Conservation (phyloP, 53 echinoderm and acorn worm genomes). For the Holothuria leucospilota region DNA sequence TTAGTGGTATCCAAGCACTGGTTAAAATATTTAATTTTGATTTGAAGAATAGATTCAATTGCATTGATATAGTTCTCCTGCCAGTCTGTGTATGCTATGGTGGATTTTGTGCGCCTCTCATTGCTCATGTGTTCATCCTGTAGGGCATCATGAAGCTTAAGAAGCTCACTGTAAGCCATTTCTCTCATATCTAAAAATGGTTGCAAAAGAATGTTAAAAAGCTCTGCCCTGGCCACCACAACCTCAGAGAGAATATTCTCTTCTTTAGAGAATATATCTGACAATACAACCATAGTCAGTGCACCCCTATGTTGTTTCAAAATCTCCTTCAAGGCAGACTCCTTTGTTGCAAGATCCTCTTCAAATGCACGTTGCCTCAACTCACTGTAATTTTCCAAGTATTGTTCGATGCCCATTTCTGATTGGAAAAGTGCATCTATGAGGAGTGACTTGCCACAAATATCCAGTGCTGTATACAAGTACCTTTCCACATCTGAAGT, state of each 20-base stretch:
- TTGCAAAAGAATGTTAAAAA: slow-evolving; percentile 86
- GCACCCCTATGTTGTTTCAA: slow-evolving; percentile 47
- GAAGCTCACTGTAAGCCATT: slow-evolving; percentile 74
- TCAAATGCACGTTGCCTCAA: slow-evolving; percentile 77
- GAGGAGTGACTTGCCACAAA: slow-evolving; percentile 81
- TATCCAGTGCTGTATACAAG: slow-evolving; percentile 63
- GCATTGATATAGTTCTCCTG: slow-evolving; percentile 81
- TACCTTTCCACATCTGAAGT: slow-evolving; percentile 63
- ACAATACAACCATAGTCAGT: slow-evolving; percentile 76
- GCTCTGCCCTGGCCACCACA: slow-evolving; percentile 76
- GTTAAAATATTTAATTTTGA: slow-evolving; percentile 81
- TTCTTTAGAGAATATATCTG: slow-evolving; percentile 66
- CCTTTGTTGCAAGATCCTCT: slow-evolving; percentile 59
- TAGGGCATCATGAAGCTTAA: slow-evolving; percentile 80
- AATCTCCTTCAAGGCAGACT: slow-evolving; percentile 42
- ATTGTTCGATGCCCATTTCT: slow-evolving; percentile 74
- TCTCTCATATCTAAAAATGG: slow-evolving; percentile 94
- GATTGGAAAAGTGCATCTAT: slow-evolving; percentile 77
- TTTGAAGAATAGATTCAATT: slow-evolving; percentile 82
- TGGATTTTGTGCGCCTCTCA: slow-evolving; percentile 65
- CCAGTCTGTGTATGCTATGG: slow-evolving; percentile 90
- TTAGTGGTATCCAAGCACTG: slow-evolving; percentile 82
- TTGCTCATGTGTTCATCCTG: slow-evolving; percentile 78
- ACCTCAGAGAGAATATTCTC: slow-evolving; percentile 63
- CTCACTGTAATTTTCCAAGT: slow-evolving; percentile 86